Conservation (phyloP, 2,797 vertebrate genomes). For the Darevskia mixta region DNA sequence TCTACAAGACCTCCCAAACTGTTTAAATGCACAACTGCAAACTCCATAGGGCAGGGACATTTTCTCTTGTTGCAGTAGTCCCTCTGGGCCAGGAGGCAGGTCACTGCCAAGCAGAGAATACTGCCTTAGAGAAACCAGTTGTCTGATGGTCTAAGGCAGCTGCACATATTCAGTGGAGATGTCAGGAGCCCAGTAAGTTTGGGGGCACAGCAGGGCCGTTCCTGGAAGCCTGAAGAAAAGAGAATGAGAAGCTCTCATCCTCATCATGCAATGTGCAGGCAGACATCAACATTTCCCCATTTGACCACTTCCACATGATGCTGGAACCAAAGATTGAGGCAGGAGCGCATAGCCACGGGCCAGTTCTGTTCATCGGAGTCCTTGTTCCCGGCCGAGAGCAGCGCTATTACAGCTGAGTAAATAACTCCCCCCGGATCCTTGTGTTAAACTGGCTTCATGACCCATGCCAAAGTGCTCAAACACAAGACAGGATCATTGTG, state of each 20-base stretch:
- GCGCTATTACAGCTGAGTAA: slow-evolving; percentile 41
- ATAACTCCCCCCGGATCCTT: slow-evolving; percentile 25
- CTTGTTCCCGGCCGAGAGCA: not conserved
- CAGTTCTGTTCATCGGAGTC: not conserved
- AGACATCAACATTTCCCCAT: not conserved
- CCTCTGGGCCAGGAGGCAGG: not conserved
- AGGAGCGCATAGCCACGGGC: not conserved
- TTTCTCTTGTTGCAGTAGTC: not conserved
- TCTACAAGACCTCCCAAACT: not conserved
- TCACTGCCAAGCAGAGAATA: not conserved
- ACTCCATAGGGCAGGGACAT: not conserved
- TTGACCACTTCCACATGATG: not conserved
- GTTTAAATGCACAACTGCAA: not conserved
- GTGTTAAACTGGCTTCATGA: slow-evolving; percentile 38
- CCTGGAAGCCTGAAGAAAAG: not conserved
- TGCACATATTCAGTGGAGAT: not conserved
- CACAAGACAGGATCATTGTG: slow-evolving; percentile 42
- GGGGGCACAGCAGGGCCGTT: not conserved
- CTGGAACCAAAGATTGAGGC: not conserved
- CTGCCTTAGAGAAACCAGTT: not conserved
- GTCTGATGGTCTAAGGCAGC: not conserved
- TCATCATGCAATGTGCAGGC: not conserved
- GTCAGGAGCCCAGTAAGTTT: not conserved
- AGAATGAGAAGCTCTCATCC: no score
- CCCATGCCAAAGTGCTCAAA: slow-evolving; percentile 55